Evolutionary conservation across 2,113 vertebrate genomes (phyloP).

Genomic region (Siniperca chuatsi): DNA sequence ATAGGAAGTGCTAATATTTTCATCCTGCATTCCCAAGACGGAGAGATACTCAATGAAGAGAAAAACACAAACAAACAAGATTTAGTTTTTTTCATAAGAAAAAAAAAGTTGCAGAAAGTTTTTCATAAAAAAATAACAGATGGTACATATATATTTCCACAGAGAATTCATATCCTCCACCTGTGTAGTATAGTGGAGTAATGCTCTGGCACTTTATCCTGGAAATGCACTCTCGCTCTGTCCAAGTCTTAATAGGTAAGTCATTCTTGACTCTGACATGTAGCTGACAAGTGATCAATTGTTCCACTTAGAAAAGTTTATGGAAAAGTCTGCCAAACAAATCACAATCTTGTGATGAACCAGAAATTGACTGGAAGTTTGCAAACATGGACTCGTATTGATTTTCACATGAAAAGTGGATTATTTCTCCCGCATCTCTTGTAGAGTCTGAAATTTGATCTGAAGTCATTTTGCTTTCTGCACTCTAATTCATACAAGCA

Average conservation of each 20-base stretch:
- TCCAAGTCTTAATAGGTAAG: neutral
- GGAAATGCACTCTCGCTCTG: neutral
- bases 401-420: conserved; percentile 58
- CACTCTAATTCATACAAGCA: conserved; percentile 45
- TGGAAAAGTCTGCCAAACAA: conserved; percentile 36
- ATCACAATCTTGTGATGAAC: conserved; percentile 30
- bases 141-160: neutral
- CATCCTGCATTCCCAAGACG: conserved; percentile 67
- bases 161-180: neutral
- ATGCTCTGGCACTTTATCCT: conserved; percentile 14
- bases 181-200: neutral
- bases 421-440: conserved; percentile 48
- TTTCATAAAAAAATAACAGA: conserved; percentile 1
- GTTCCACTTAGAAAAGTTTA: conserved; percentile 38
- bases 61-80: conserved; percentile 57
- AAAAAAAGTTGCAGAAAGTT: conserved; percentile 1
- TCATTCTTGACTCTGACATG: conserved; percentile 35
- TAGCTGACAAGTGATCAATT: conserved; percentile 54
- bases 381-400: conserved; percentile 52
- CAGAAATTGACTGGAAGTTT: conserved; percentile 42
- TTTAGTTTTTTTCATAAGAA: conserved; percentile 15
- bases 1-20: conserved; percentile 72
- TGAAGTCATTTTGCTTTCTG: conserved; percentile 35
- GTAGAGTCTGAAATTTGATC: conserved; percentile 40
- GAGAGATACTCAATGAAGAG: conserved; percentile 24